Evolutionary conservation across 2,113 vertebrate genomes (phyloP).

Genomic region (Hepsetus odoe): DNA sequence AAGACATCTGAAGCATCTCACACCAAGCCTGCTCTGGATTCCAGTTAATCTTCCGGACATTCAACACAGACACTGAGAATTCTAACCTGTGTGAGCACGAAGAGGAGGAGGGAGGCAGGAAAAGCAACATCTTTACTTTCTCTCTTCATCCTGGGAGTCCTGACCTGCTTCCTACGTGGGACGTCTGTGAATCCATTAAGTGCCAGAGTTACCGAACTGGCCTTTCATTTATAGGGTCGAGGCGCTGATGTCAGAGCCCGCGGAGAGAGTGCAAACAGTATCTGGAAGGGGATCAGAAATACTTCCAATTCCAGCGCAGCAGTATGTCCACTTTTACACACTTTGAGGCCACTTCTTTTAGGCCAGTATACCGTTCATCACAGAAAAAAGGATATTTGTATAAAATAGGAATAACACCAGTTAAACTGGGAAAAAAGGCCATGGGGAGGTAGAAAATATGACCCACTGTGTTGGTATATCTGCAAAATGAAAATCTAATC

Average conservation of each 20-base stretch:
- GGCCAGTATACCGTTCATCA: too few relatives aligned
- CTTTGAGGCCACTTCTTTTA: background rate
- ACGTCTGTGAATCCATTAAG: constrained; percentile 5
- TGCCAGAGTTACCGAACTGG: background rate
- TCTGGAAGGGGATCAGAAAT: constrained; percentile 48
- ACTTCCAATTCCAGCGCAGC: constrained; percentile 47
- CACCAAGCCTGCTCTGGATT: too few relatives aligned
- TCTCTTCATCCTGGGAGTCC: constrained; percentile 27
- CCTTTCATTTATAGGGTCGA: constrained; percentile 49
- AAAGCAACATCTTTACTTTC: constrained; percentile 9
- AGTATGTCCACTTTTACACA: background rate
- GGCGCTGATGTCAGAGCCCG: constrained; percentile 55
- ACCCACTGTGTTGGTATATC: too few relatives aligned
- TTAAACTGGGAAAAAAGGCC: background rate
- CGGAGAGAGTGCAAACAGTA: constrained; percentile 45
- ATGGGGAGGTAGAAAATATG: background rate
- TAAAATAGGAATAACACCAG: too few relatives aligned
- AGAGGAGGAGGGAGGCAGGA: constrained; percentile 32
- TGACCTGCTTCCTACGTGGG: background rate
- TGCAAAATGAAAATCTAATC: too few relatives aligned
- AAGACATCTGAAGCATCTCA: too few relatives aligned
- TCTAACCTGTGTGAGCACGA: constrained; percentile 50
- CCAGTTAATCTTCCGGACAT: background rate
- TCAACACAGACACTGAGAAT: background rate
- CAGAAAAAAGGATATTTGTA: too few relatives aligned